Conservation (phyloP, 2,113 vertebrate genomes). For the Phylloscopus trochiloides region DNA sequence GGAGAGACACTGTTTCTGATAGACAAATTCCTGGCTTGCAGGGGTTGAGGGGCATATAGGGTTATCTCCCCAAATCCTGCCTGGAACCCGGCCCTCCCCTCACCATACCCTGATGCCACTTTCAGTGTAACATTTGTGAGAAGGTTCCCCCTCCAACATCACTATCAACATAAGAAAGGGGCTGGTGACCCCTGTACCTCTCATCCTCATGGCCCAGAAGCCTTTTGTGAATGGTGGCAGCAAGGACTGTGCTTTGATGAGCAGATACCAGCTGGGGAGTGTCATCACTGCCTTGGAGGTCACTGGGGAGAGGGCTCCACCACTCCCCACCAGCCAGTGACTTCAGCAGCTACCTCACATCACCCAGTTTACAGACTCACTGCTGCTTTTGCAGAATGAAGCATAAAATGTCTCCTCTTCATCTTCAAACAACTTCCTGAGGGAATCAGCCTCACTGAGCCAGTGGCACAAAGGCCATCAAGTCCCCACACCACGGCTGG, state of each 20-base stretch:
- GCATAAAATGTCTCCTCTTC: neutral
- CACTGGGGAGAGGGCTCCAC: accelerated
- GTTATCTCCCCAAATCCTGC: neutral
- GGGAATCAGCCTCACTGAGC: neutral
- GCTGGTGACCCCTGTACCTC: neutral
- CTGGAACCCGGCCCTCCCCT: neutral
- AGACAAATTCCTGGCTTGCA: neutral
- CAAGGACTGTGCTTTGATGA: neutral
- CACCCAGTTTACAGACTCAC: neutral
- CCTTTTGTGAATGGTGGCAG: neutral
- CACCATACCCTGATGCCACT: neutral
- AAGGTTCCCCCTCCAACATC: neutral
- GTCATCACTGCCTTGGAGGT: neutral
- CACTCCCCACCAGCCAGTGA: accelerated
- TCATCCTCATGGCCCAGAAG: neutral
- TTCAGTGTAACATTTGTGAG: neutral
- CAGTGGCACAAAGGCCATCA: neutral
- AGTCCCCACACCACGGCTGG: neutral
- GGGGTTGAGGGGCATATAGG: neutral
- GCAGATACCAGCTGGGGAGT: neutral
- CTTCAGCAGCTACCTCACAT: neutral
- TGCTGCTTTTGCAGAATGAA: neutral
- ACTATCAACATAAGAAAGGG: neutral
- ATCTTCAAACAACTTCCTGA: accelerated
- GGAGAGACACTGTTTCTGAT: constrained; percentile 1